Percentiles rank a stretch among this genome's conserved stretches.
These are phyloP conservation scores for Ellobium chinense DNA, from an alignment of 2,888 invertebrate species.

Conservation along the genomic window DNA sequence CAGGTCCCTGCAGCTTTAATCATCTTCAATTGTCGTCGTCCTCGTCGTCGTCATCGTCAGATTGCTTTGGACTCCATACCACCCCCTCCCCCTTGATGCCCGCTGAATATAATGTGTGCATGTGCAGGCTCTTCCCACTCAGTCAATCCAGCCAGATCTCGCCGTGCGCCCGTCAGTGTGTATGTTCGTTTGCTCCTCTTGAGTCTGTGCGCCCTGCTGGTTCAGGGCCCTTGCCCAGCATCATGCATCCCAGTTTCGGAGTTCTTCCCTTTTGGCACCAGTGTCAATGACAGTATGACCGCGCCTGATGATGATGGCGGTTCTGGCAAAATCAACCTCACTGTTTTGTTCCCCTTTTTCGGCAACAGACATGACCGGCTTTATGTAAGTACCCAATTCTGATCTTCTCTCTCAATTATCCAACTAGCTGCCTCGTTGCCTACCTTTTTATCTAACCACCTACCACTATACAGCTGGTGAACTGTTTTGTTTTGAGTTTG, in stretches of 20 bases:
- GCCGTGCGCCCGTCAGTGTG: slow-evolving; percentile 22
- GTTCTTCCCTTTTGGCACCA: slow-evolving; percentile 53
- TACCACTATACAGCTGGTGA: too few relatives aligned
- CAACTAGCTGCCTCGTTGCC: neutral
- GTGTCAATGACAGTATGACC: slow-evolving; percentile 49
- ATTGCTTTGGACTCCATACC: slow-evolving; percentile 26
- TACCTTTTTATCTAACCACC: too few relatives aligned
- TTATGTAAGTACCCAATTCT: slow-evolving; percentile 54
- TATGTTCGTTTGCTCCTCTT: slow-evolving; percentile 45
- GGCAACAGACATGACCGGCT: slow-evolving; percentile 53
- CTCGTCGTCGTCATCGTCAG: slow-evolving; percentile 3
- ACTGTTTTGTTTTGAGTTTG: too few relatives aligned
- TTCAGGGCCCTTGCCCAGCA: slow-evolving; percentile 30
- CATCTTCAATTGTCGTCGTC: slow-evolving; percentile 18
- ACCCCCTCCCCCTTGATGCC: slow-evolving; percentile 31
- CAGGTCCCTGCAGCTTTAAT: slow-evolving; percentile 39
- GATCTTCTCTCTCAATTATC: neutral
- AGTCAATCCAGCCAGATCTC: slow-evolving; percentile 25
- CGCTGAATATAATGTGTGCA: slow-evolving; percentile 46
- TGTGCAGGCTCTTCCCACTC: slow-evolving; percentile 36
- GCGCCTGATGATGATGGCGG: slow-evolving; percentile 56
- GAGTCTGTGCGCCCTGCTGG: slow-evolving; percentile 37
- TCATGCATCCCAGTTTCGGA: slow-evolving; percentile 40
- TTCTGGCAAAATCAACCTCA: slow-evolving; percentile 53
- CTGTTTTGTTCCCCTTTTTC: slow-evolving; percentile 54